A percentile compares a stretch with the other conserved stretches of the same genome.
These are phyloP conservation scores for Elysia chlorotica DNA, from an alignment of 1,140 invertebrate genomes.

Conservation along the genomic window DNA sequence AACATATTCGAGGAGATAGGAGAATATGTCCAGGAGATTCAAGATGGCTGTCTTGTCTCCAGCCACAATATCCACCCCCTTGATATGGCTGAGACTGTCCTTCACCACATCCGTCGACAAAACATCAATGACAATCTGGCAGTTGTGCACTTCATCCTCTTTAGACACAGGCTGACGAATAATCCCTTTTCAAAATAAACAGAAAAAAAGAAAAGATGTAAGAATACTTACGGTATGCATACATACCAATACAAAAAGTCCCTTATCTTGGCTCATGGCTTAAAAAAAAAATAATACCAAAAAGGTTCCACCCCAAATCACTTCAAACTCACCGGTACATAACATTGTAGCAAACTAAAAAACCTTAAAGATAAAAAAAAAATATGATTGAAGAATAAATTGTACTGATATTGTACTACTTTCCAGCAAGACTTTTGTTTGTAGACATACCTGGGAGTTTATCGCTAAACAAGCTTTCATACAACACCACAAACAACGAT, in stretches of 20 bases:
- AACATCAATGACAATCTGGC: constrained; percentile 57
- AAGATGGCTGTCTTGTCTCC: constrained; percentile 45
- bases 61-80: constrained; percentile 49
- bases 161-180: constrained; percentile 40
- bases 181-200: constrained; percentile 47
- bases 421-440: too few species aligned
- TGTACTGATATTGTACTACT: too few species aligned
- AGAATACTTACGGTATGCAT: not conserved
- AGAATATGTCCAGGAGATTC: constrained; percentile 59
- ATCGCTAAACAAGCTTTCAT: constrained; percentile 58
- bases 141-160: constrained; percentile 61
- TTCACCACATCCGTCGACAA: constrained; percentile 56
- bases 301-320: not conserved
- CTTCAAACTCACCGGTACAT: not conserved
- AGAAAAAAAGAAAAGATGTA: not conserved
- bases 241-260: not conserved
- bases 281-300: not conserved
- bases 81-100: constrained; percentile 60
- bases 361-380: too few species aligned
- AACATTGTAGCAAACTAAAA: not conserved
- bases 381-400: too few species aligned
- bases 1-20: constrained; percentile 55
- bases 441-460: constrained; percentile 50
- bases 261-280: not conserved
- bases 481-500: constrained; percentile 52